Conservation (phyloP, 1,140 invertebrate species). For the Nylanderia fulva region DNA sequence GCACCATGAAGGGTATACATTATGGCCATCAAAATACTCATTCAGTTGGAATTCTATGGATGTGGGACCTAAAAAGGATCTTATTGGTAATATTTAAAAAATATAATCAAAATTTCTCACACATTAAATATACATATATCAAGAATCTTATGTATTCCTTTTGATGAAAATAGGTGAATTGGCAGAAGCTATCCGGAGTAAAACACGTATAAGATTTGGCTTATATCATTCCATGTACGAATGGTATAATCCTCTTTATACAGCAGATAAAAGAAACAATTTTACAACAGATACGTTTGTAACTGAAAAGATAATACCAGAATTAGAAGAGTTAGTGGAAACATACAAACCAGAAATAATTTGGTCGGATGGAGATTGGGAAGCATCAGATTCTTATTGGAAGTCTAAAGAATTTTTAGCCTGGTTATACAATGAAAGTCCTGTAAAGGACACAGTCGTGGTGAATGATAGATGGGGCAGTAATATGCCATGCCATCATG, state of each 20-base stretch:
- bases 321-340: slow-evolving; percentile 91
- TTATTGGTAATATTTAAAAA: slow-evolving; percentile 87
- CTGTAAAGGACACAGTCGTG: slow-evolving; percentile 95
- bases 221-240: slow-evolving; percentile 96
- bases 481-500: slow-evolving; percentile 93
- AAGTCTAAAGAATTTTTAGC: slow-evolving; percentile 92
- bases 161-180: slow-evolving; percentile 88
- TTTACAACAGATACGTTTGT: slow-evolving; percentile 90
- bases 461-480: slow-evolving; percentile 95
- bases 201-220: slow-evolving; percentile 91
- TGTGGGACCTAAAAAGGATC: slow-evolving; percentile 93
- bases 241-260: slow-evolving; percentile 96
- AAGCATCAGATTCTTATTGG: slow-evolving; percentile 93
- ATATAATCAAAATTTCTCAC: slow-evolving; percentile 6
- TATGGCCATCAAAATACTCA: slow-evolving; percentile 95
- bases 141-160: slow-evolving; percentile 43
- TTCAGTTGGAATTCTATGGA: slow-evolving; percentile 97
- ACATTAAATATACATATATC: slow-evolving; percentile 12
- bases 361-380: slow-evolving; percentile 98
- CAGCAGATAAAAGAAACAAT: slow-evolving; percentile 90
- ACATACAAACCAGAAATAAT: slow-evolving; percentile 95
- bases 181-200: slow-evolving; percentile 88
- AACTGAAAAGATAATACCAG: slow-evolving; percentile 90
- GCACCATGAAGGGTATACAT: slow-evolving; percentile 96
- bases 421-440: slow-evolving; percentile 98